Conservation (phyloP, 2,113 vertebrate species). For the Poecile atricapillus region DNA sequence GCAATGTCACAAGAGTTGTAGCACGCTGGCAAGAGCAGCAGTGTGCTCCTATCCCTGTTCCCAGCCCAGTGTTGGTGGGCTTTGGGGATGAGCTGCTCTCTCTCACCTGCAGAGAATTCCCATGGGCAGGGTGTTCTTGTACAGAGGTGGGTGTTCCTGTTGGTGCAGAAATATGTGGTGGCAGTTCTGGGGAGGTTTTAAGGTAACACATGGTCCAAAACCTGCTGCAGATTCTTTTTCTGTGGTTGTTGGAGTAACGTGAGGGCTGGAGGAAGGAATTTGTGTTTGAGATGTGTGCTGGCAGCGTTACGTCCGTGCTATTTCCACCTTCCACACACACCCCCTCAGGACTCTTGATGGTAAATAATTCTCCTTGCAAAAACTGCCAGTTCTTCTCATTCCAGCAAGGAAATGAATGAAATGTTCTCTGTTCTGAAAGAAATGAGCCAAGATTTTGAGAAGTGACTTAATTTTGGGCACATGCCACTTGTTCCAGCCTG, state of each 20-base stretch:
- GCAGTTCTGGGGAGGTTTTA: neutral
- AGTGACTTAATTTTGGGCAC: neutral
- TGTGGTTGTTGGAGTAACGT: neutral
- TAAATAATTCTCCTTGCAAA: conserved; percentile 10
- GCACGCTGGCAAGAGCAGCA: neutral
- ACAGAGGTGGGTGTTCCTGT: neutral
- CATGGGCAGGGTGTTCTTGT: neutral
- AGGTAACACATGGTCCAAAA: neutral
- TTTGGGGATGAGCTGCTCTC: neutral
- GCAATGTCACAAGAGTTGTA: neutral
- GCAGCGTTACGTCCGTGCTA: neutral
- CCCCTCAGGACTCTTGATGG: neutral
- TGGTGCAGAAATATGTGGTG: neutral
- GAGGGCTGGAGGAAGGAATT: neutral
- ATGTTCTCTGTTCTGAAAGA: neutral
- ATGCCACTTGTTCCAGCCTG: neutral
- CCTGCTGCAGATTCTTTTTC: neutral
- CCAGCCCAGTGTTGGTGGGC: neutral
- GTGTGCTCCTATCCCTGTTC: neutral
- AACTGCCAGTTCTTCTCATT: conserved; percentile 15
- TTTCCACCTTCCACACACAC: neutral
- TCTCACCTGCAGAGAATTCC: neutral
- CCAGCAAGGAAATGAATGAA: conserved; percentile 1
- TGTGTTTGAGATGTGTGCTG: conserved; percentile 1
- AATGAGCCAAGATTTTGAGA: neutral